phyloP scores from a whole-genome alignment of 2,113 vertebrate genomes.

The Chaetorhynchus papuensis region DNA sequence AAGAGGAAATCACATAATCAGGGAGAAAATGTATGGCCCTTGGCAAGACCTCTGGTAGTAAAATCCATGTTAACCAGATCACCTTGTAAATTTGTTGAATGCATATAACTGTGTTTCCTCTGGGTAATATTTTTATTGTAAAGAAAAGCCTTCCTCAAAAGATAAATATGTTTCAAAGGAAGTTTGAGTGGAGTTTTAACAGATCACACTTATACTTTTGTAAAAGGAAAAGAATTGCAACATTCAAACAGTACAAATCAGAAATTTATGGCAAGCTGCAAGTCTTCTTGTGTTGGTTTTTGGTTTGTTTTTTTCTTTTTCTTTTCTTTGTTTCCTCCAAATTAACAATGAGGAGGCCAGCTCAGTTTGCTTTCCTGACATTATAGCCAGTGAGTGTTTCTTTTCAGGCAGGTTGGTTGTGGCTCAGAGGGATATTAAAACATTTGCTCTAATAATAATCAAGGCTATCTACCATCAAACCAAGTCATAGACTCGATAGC shows the following conservation, averaged over 20 bases:
- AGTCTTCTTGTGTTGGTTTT: not conserved
- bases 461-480: slow-evolving; percentile 13
- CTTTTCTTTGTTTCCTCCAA: not conserved
- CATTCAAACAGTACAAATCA: not conserved
- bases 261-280: not conserved
- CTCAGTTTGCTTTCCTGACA: not conserved
- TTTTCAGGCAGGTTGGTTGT: not conserved
- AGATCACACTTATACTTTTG: not conserved
- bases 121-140: not conserved
- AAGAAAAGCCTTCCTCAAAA: not conserved
- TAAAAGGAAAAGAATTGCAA: not conserved
- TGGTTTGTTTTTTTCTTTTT: not conserved
- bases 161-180: not conserved
- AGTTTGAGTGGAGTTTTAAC: not conserved
- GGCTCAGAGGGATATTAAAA: not conserved
- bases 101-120: not conserved
- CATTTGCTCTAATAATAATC: slow-evolving; percentile 7
- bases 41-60: not conserved
- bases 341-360: not conserved
- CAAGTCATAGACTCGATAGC: not conserved
- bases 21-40: not conserved
- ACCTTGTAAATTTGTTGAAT: slow-evolving; percentile 27
- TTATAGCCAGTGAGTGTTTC: not conserved
- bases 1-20: not conserved
- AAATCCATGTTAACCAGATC: slow-evolving; percentile 6